Conservation (phyloP, 2,888 invertebrate species). For the Chesias legatella region DNA sequence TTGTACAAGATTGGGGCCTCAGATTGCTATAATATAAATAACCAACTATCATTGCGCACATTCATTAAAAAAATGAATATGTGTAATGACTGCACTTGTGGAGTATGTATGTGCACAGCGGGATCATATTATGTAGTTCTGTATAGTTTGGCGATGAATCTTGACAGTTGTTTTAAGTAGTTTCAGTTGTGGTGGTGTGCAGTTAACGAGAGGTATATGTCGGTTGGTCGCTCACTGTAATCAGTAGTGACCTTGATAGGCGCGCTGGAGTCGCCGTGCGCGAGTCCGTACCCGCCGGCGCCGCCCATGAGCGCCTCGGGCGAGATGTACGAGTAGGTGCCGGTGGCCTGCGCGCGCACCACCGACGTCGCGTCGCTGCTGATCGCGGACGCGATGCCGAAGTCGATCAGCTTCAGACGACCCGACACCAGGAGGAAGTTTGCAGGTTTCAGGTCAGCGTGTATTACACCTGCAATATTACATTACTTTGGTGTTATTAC, state of each 20-base stretch:
- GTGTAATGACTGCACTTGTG: too few relatives aligned
- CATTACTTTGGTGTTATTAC: background rate
- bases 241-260: slow-evolving; percentile 57
- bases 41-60: too few relatives aligned
- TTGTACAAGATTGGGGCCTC: too few relatives aligned
- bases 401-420: slow-evolving; percentile 96
- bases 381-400: slow-evolving; percentile 95
- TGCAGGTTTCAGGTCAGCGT: slow-evolving; percentile 97
- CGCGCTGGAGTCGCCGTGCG: slow-evolving; percentile 52
- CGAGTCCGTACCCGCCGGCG: slow-evolving; percentile 61
- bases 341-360: slow-evolving; percentile 89
- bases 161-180: too few relatives aligned
- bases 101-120: too few relatives aligned
- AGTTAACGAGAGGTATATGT: too few relatives aligned
- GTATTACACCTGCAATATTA: slow-evolving; percentile 88
- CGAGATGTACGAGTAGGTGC: slow-evolving; percentile 97
- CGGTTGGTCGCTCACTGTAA: background rate
- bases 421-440: slow-evolving; percentile 95
- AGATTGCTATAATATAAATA: too few relatives aligned
- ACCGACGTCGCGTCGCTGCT: slow-evolving; percentile 94
- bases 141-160: too few relatives aligned
- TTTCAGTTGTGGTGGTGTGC: too few relatives aligned
- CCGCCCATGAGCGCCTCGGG: slow-evolving; percentile 92
- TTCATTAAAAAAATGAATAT: too few relatives aligned
- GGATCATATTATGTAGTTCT: too few relatives aligned